A percentile compares a stretch with the other conserved stretches of the same genome.
Evolutionary conservation across 2,888 invertebrate species (phyloP).

Genomic region (Acanthopleura granulata): DNA sequence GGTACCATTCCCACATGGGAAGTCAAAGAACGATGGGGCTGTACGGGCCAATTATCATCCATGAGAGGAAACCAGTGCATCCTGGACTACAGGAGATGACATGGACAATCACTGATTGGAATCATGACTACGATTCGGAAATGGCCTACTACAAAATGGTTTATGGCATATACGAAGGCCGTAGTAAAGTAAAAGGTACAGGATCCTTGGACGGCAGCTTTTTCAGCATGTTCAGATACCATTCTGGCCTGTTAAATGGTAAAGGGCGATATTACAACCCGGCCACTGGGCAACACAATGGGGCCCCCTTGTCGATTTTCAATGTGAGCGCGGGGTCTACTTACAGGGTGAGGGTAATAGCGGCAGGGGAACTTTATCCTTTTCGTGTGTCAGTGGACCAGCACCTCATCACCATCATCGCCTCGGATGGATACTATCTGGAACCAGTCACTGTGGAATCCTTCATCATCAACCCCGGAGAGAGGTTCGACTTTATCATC

Average conservation of each 20-base stretch:
- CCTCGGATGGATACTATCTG: conserved; percentile 49
- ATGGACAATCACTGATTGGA: conserved; percentile 50
- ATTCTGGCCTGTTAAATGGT: conserved; percentile 51
- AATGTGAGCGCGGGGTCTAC: conserved; percentile 27
- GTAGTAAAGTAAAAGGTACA: conserved; percentile 28
- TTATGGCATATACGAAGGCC: conserved; percentile 37
- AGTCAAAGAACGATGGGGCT: conserved; percentile 55
- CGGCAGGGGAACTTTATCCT: conserved; percentile 40
- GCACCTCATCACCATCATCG: conserved; percentile 44
- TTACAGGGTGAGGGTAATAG: conserved; percentile 50
- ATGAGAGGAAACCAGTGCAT: conserved; percentile 25
- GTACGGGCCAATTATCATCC: conserved; percentile 55
- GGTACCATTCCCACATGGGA: conserved; percentile 47
- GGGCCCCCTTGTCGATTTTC: conserved; percentile 37
- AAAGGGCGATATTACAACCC: conserved; percentile 39
- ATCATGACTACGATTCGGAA: conserved; percentile 46
- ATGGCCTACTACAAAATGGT: conserved; percentile 38
- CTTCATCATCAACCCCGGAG: conserved; percentile 25
- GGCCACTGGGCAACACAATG: conserved; percentile 30
- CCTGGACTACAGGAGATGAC: conserved; percentile 33
- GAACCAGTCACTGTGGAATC: conserved; percentile 40
- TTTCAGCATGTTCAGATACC: conserved; percentile 36
- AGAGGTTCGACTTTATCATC: conserved; percentile 49
- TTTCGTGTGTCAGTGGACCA: conserved; percentile 48
- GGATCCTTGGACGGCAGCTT: conserved; percentile 34